Evolutionary conservation across 2,888 invertebrate genomes (phyloP), one percentile per base, ranked within the genome.

Genomic region (Drosophila mimetica): DNA sequence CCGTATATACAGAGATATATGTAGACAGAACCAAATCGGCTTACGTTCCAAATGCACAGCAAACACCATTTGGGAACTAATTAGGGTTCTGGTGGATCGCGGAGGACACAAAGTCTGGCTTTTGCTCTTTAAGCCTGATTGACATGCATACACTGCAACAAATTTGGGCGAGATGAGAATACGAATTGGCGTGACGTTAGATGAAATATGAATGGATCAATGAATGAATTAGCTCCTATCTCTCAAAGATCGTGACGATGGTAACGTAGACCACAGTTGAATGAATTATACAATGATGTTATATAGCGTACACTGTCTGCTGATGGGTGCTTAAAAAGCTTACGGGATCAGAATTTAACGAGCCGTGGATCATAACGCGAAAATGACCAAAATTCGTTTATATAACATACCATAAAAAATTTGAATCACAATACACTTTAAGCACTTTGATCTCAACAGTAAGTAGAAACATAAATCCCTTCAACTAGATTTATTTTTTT

Each of bases 71-170:
- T 64, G 83, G 55, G 18, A 39, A 52, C 66, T 66, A 73, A 83
- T 79, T 79, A 75, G 59, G 57, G 46, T 57, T 52, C 46, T 60
- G 55, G 11, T 36, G 39, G 37, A 28, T 14, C 2, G 16, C 39
- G 20, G 37, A 14, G 32, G n/a, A n/a, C n/a, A 18, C 25, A 18
- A 70, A 11, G 51, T 28, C 37, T 25, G 46, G n/a, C 14, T 16
- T 32, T 28, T 39, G 16, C 36, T 41, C 39, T 25, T 47, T 52
- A 25, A 42, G 46, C 11, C 36, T 60, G 53, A 76, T 80, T 85
- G 71, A 28, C 74, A 85, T 80, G 69, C 80, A 76, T 46, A 64
- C 41, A 67, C 48, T 66, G 55, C 66, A 67, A 53, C 32, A 55
- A 47, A 57, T 18, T 14, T 18, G 22, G 28, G 14, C n/a, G 7